These are phyloP conservation scores for Styela plicata DNA, from an alignment of 23 tunicate genomes.

Conservation along the genomic window DNA sequence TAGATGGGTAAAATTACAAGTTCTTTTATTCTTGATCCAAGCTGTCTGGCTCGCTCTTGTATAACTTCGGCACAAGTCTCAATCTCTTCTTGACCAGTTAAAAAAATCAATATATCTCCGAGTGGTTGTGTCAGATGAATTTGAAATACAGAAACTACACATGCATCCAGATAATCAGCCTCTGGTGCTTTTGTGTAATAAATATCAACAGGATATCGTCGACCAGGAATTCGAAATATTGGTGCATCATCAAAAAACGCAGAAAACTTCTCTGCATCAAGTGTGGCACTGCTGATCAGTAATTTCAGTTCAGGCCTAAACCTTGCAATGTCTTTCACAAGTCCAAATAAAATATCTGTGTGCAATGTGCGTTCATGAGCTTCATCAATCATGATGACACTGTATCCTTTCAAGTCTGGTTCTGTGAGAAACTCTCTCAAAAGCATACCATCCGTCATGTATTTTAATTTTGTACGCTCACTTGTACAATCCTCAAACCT, in stretches of 20 bases:
- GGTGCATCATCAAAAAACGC: conserved; percentile 98
- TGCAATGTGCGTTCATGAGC: conserved; percentile 97
- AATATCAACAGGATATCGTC: conserved; percentile 96
- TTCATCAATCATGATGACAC: conserved; percentile 96
- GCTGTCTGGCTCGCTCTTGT: conserved; percentile 78
- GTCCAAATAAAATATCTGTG: conserved; percentile 89
- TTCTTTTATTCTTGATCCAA: conserved; percentile 84
- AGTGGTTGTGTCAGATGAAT: conserved; percentile 94
- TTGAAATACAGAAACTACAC: conserved; percentile 95
- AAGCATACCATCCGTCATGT: conserved; percentile 99
- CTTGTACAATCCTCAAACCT: conserved; percentile 94
- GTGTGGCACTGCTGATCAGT: conserved; percentile 88
- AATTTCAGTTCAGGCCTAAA: conserved; percentile 94
- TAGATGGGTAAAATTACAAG: conserved; percentile 83
- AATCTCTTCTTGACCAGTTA: conserved; percentile 98
- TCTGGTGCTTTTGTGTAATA: conserved; percentile 98
- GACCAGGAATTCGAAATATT: conserved; percentile 94
- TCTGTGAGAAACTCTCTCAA: conserved; percentile 89
- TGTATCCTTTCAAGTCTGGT: conserved; percentile 91
- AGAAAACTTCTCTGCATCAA: conserved; percentile 95
- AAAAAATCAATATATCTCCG: conserved; percentile 88
- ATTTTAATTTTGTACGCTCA: conserved; percentile 83
- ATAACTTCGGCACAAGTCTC: conserved; percentile 86
- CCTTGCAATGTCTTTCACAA: conserved; percentile 88
- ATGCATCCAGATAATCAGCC: conserved; percentile 94